Conservation (phyloP, 2,888 invertebrate genomes). For the Bellardia pandia region DNA sequence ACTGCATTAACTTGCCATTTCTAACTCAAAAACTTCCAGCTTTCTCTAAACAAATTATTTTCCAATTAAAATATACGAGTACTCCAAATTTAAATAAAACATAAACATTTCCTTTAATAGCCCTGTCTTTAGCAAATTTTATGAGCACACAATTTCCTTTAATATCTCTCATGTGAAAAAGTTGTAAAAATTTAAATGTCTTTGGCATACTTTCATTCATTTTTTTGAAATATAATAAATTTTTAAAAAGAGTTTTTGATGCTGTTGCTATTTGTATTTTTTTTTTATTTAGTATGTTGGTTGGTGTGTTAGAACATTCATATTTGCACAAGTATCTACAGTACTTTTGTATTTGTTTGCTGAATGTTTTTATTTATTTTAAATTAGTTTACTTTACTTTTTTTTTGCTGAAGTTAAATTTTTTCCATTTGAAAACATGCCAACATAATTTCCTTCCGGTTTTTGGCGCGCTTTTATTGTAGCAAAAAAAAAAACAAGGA, state of each 20-base stretch:
- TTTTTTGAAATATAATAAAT: constrained; percentile 16
- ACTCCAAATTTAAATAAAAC: no score
- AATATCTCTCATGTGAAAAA: no score
- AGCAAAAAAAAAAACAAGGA: constrained; percentile 20
- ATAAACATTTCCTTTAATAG: no score
- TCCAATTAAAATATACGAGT: no score
- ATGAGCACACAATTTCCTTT: no score
- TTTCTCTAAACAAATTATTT: not conserved
- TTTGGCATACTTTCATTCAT: not conserved
- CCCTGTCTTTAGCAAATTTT: no score
- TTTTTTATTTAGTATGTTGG: no score
- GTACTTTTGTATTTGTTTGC: not conserved
- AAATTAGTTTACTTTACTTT: not conserved
- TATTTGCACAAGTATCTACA: constrained; percentile 20
- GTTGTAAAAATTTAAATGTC: not conserved
- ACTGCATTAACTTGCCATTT: no score
- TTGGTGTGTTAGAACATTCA: not conserved
- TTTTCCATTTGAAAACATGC: constrained; percentile 62
- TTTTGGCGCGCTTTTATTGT: constrained; percentile 65
- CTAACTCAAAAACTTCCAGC: not conserved
- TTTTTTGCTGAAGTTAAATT: not conserved
- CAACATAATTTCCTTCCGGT: constrained; percentile 67
- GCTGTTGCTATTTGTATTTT: not conserved
- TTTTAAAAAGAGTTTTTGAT: constrained; percentile 46
- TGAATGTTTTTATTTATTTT: constrained; percentile 14